These are phyloP conservation scores for Blastomussa wellsi DNA, from an alignment of 92 coral and sea anemone species.

Conservation along the genomic window DNA sequence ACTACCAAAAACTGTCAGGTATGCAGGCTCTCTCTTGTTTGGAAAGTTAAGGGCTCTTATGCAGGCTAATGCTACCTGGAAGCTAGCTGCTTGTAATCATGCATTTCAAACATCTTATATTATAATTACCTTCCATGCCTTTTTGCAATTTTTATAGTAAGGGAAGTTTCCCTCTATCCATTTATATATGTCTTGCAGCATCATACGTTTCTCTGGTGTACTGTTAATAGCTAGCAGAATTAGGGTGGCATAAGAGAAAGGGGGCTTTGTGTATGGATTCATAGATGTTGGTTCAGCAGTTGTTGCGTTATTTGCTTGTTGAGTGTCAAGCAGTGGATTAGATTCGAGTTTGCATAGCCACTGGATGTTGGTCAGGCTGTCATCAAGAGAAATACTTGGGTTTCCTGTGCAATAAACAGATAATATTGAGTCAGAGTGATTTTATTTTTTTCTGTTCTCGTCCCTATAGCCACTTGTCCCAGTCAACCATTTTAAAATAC, in stretches of 20 bases:
- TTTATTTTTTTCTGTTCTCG: background rate
- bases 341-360: conserved; percentile 95
- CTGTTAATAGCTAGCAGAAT: conserved; percentile 97
- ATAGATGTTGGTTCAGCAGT: conserved; percentile 43
- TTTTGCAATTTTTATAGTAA: conserved; percentile 86
- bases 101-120: background rate
- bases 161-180: conserved; percentile 96
- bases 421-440: background rate
- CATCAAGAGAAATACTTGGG: conserved; percentile 69
- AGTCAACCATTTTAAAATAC: too few relatives aligned
- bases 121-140: conserved; percentile 93
- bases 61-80: too few relatives aligned
- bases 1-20: too few relatives aligned
- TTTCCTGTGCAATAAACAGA: conserved; percentile 31
- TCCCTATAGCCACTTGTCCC: too few relatives aligned
- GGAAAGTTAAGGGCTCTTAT: too few relatives aligned
- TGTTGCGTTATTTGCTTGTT: conserved; percentile 2
- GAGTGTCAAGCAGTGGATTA: conserved; percentile 56
- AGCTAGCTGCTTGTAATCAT: too few relatives aligned
- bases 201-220: conserved; percentile 90
- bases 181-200: conserved; percentile 87
- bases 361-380: conserved; percentile 96
- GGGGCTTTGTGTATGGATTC: conserved; percentile 88
- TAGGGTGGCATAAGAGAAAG: conserved; percentile 94
- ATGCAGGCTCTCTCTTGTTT: too few relatives aligned